Evolutionary conservation across 2,888 invertebrate genomes (phyloP).

Genomic region (Drosophila subsilvestris): DNA sequence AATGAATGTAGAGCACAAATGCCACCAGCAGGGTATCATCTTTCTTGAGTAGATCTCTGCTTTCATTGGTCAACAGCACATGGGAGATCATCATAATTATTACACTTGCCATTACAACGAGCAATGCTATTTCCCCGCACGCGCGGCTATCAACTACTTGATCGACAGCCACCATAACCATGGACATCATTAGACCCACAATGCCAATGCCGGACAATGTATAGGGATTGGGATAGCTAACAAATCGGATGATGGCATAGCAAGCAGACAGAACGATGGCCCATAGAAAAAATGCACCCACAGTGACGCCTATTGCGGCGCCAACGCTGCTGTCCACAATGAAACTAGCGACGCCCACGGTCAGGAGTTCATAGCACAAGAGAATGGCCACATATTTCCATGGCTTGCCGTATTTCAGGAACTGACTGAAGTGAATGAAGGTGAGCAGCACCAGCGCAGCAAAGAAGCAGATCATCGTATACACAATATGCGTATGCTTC

Average conservation of each 20-base stretch:
- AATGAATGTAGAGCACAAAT: constrained; percentile 45
- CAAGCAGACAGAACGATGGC: constrained; percentile 4
- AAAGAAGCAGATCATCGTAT: constrained; percentile 26
- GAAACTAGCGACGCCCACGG: constrained; percentile 45
- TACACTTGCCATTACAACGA: constrained; percentile 26
- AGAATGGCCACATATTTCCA: constrained; percentile 38
- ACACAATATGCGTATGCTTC: constrained; percentile 20
- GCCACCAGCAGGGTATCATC: constrained; percentile 46
- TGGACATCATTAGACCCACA: constrained; percentile 36
- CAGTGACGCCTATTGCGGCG: background rate
- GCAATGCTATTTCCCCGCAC: constrained; percentile 25
- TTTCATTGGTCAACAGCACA: constrained; percentile 42
- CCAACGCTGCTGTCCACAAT: constrained; percentile 30
- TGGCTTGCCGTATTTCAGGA: constrained; percentile 31
- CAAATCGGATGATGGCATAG: background rate
- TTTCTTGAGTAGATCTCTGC: constrained; percentile 23
- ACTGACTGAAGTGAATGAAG: constrained; percentile 30
- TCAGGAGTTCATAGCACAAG: constrained; percentile 52
- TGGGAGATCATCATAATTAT: constrained; percentile 32
- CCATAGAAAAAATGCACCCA: background rate
- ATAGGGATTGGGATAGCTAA: constrained; percentile 35
- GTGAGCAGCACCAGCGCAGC: constrained; percentile 36
- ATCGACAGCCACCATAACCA: constrained; percentile 14
- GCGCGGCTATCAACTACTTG: background rate
- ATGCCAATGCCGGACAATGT: constrained; percentile 15